phyloP scores from a whole-genome alignment of 1,140 invertebrate species.

The Eriocheir sinensis region DNA sequence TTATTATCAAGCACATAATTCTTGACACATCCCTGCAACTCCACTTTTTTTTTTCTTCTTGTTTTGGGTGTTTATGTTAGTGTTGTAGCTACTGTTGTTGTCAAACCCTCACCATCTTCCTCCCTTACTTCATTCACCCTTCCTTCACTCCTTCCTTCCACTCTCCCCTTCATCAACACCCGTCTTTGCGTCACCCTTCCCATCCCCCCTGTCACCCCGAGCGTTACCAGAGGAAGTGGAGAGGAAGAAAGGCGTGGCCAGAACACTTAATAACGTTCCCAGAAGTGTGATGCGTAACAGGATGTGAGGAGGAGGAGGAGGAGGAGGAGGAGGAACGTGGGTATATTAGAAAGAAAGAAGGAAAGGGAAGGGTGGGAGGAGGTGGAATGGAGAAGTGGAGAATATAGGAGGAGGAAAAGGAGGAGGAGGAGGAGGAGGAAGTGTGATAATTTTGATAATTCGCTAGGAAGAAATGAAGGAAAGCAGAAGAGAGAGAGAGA shows the following conservation, averaged over 20 bases:
- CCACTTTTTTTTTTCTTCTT: no score
- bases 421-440: neutral
- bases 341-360: neutral
- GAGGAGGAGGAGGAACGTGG: neutral
- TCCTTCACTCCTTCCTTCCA: no score
- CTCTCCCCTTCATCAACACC: no score
- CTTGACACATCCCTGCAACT: no score
- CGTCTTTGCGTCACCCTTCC: no score
- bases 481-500: neutral
- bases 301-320: neutral
- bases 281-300: constrained; percentile 9
- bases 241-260: constrained; percentile 11
- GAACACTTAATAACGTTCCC: neutral
- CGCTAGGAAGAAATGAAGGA: no score
- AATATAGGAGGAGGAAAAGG: neutral
- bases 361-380: constrained; percentile 32
- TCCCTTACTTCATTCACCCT: neutral
- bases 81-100: no score
- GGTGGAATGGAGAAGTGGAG: neutral
- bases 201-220: neutral
- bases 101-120: neutral
- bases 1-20: no score
- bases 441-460: neutral
- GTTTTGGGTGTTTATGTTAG: no score
- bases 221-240: neutral